Base-by-base conservation (phyloP, 2,888 invertebrate genomes). In the Pinctada fucata region DNA sequence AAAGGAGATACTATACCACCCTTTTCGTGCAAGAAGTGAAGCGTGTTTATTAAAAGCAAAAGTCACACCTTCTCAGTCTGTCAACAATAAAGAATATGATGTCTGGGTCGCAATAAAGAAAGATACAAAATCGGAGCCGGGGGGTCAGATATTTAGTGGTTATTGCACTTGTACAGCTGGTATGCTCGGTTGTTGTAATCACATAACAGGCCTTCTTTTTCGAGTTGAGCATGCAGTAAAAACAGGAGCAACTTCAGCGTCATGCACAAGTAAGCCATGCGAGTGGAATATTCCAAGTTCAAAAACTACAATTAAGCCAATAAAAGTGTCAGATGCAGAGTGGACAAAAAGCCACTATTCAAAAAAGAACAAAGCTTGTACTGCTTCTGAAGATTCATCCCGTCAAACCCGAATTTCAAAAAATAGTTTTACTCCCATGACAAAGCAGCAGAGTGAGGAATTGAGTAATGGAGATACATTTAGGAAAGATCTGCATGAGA, bases 151-250 rank as follows among this genome's bases (percentile, higher is more conserved):
- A 45, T 3, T 75, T 16, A 47, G 50, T 58, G 70, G 52, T 3
- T 75, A 69, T 47, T 75, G 75, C 52, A 69, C 31, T 6, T 75
- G 75, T 48, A 75, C 75, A 3, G 75, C 75, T 8, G 69, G 75
- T 2, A 75, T 75, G 75, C 68, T 69, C 6, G 75, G 75, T 8
- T 16, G 47, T 6, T 75, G 75, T 52, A 75, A 75, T 58, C 75
- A 69, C n/a, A 45, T 75, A 49, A 52, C 68, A 5, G 75, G 69
- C 10, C 5, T 75, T n/a, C 45, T 68, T 10, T 69, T 75, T 45
- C 8, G 75, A 16, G 48, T 52, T 8, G 58, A 52, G 10, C 58
- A 52, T 52, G 58, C 58, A 52, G 58, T 52, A 8, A 52, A 52
- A 52, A 75, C 75, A 3, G 68, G 75, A 3, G 52, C 5, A 50